Conservation (phyloP, 2,113 vertebrate genomes). For the Coreoperca whiteheadi region DNA sequence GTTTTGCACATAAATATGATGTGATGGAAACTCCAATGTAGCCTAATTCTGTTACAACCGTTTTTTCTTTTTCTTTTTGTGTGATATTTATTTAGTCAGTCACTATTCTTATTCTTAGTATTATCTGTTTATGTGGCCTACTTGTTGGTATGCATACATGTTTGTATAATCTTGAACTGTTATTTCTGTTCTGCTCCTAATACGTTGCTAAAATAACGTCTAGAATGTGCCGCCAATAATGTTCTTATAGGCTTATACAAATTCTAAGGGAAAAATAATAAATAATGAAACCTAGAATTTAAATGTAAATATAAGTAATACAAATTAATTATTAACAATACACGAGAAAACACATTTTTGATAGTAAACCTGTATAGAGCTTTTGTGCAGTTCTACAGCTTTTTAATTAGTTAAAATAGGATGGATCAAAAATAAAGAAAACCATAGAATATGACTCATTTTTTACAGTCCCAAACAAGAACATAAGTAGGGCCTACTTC, state of each 20-base stretch:
- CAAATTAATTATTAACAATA: background rate
- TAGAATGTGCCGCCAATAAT: background rate
- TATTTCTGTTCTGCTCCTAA: background rate
- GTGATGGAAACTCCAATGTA: background rate
- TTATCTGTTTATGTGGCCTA: background rate
- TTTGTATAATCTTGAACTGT: background rate
- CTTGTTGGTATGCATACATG: background rate
- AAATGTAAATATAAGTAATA: no score
- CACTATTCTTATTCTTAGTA: background rate
- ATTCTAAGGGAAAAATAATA: background rate
- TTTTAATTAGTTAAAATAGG: background rate
- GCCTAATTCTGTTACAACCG: background rate
- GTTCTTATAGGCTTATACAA: background rate
- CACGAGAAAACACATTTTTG: conserved; percentile 9
- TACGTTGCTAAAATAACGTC: background rate
- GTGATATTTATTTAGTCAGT: background rate
- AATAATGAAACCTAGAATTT: no score
- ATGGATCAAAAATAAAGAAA: background rate
- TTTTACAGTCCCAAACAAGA: background rate
- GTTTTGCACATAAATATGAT: background rate
- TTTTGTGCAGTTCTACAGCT: background rate
- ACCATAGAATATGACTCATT: background rate
- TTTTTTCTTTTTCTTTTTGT: no score
- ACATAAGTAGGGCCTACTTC: background rate
- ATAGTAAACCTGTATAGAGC: background rate